Conservation (phyloP, 2,888 invertebrate genomes). For the Erebia aethiops region DNA sequence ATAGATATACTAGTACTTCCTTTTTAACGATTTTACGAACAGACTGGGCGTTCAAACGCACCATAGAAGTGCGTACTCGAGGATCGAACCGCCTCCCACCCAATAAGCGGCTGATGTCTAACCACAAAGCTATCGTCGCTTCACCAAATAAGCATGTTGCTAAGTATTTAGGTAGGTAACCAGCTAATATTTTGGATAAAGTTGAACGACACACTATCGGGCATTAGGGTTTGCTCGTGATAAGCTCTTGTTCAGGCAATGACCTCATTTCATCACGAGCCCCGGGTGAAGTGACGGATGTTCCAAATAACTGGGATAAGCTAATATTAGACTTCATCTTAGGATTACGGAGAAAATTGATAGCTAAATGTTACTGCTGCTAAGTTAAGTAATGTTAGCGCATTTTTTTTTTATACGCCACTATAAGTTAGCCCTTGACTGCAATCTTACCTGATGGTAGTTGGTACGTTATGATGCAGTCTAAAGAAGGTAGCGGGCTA, state of each 20-base stretch:
- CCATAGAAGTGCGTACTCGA: too few relatives aligned
- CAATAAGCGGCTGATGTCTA: too few relatives aligned
- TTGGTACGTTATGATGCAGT: too few relatives aligned
- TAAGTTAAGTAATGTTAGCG: background rate
- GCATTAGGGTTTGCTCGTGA: slow-evolving; percentile 43
- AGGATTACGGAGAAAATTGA: slow-evolving; percentile 20
- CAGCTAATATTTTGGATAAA: slow-evolving; percentile 37
- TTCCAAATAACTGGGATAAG: slow-evolving; percentile 36
- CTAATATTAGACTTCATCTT: slow-evolving; percentile 27
- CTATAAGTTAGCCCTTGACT: too few relatives aligned
- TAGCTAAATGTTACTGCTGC: background rate
- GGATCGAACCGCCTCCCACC: too few relatives aligned
- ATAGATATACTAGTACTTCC: too few relatives aligned
- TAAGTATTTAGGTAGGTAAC: slow-evolving; percentile 14
- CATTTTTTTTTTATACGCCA: too few relatives aligned
- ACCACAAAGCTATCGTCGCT: background rate
- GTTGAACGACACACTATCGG: slow-evolving; percentile 53
- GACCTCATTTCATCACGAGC: slow-evolving; percentile 48
- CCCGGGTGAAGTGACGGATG: slow-evolving; percentile 43
- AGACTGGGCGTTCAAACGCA: too few relatives aligned
- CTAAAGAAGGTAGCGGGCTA: too few relatives aligned
- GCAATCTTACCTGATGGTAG: too few relatives aligned
- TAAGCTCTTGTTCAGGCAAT: slow-evolving; percentile 47
- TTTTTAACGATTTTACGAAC: too few relatives aligned
- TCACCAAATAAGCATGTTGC: background rate